Base-by-base conservation (phyloP, 1,140 invertebrate species). In the Aphelinus certus region DNA sequence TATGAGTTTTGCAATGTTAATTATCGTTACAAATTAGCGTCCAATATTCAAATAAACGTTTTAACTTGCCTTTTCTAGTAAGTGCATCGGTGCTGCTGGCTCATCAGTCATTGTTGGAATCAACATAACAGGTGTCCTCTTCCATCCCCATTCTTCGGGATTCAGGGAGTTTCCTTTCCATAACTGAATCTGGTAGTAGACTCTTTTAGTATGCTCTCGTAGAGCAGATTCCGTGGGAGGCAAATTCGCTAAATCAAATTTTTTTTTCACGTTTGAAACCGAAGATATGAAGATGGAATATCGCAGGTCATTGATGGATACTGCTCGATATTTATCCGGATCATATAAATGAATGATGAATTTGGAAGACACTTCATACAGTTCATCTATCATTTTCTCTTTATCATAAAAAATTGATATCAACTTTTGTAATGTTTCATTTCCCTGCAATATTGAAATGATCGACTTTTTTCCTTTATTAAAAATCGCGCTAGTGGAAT, bases 171-270 rank as follows among this genome's bases (percentile, higher is more conserved):
- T 75, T 61, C 81, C 81, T 81, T 85, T 73, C 85, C 85, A 87
- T 58, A 78, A 81, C 81, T 86, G 83, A 79, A 88, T 76, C 75
- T 87, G 82, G 70, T 84, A 86, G 73, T 86, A 86, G n/a, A 86
- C 83, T 74, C 86, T 78, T 57, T 83, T 81, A 42, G 47, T n/a
- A 65, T 77, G 76, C 26, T 70, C 42, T 2, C 7, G 1, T 26
- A 56, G 45, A 69, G 78, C 80, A 75, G 63, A 73, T 75, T 66
- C 66, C 69, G 77, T 82, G 57, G 79, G 81, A 77, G 81, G 80
- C 60, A 82, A 58, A 42, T 45, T 75, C 62, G 74, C 6, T 42
- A 71, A 68, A 26, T 47, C 9, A 61, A 70, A 58, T 7, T 48
- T 26, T 70, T 70, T 70, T 46, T 60, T 53, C 51, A 53, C 9